These are phyloP conservation scores for Dolichotis patagonum DNA, from an alignment of 2,113 vertebrate genomes.

Conservation along the genomic window DNA sequence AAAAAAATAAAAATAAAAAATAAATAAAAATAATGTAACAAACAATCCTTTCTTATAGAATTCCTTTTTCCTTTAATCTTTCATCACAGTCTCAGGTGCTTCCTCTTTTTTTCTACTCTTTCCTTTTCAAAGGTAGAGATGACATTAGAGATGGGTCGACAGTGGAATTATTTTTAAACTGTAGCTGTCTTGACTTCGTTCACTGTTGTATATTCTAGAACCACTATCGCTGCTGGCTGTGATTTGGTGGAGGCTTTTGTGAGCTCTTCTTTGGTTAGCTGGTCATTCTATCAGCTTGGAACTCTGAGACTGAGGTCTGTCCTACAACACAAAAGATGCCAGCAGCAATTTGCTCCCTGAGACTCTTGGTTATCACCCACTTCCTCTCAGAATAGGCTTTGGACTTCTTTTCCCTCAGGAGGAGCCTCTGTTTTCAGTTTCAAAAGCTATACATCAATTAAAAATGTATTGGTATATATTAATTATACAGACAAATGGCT, in stretches of 20 bases:
- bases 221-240: neutral
- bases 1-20: no score
- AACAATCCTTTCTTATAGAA: neutral
- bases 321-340: neutral
- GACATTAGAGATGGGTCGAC: neutral
- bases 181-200: neutral
- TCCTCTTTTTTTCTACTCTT: neutral
- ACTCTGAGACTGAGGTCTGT: neutral
- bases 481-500: neutral
- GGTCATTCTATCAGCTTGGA: neutral
- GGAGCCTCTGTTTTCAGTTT: neutral
- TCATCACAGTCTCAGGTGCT: neutral
- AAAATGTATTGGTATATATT: neutral
- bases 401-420: neutral
- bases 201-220: neutral
- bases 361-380: neutral
- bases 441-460: neutral
- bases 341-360: rapidly evolving
- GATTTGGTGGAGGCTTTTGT: neutral
- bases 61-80: neutral
- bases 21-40: neutral
- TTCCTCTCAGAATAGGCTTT: neutral
- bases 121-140: conserved; percentile 18
- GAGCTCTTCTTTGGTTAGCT: neutral
- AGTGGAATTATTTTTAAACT: neutral